Base-by-base conservation (phyloP, 2,797 vertebrate species). In the Gambusia yucatana region DNA sequence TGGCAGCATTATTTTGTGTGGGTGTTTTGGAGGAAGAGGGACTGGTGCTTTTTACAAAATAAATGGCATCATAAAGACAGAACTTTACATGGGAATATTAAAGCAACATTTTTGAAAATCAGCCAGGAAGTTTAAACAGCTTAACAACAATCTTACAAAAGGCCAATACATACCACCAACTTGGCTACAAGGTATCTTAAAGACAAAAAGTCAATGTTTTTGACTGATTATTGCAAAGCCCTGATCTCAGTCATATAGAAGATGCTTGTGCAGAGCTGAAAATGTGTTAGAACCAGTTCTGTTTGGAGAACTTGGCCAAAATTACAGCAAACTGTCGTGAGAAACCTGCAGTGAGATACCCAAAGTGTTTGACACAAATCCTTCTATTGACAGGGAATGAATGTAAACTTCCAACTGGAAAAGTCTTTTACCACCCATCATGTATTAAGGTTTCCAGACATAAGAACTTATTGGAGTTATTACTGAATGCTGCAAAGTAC, bases 401-500 rank as follows among this genome's bases (percentile, higher is more conserved):
- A 43, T 43, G 41, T n/a, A 69, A 69, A 69, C 39, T 43, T 14
- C 41, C 39, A 69, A 44, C 22, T 20, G 22, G 10, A 69, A 25
- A 41, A 25, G 36, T 43, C 33, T 43, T n/a, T 43, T 44, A 43
- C 39, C 39, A 69, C 39, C 65, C 10, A 50, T 50, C 17, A 43
- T 13, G 43, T 70, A 44, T 28, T 14, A 25, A 82, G 22, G 14
- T 73, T 39, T 57, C 36, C 30, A 14, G 73, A 76, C 33, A 72
- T 3, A 9, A 22, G 3, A 59, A 76, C 69, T 16, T 6, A 55
- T 75, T 6, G 43, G 2, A 8, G 80, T 69, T 5, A 63, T n/a
- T 3, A n/a, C 6, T 52, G 28, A 81, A 75, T 6, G 17, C 14
- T 70, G 10, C 28, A 5, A 61, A 55, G 3, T 91, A 97, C 97